These are phyloP conservation scores for Monarcha castaneiventris DNA, from an alignment of 2,113 vertebrate genomes.

Conservation along the genomic window DNA sequence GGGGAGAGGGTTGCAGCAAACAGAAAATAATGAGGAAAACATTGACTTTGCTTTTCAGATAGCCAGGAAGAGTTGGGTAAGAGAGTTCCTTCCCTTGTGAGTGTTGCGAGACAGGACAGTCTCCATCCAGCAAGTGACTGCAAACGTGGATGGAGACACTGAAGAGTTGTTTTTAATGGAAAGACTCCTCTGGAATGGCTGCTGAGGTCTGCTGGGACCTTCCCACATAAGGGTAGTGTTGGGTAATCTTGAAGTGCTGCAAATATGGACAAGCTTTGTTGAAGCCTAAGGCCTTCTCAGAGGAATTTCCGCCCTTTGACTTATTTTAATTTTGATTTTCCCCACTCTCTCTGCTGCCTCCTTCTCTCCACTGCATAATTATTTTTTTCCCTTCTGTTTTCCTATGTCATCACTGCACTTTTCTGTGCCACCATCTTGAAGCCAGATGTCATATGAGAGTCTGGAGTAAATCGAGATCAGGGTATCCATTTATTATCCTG, in stretches of 20 bases:
- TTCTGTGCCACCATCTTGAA: constrained; percentile 63
- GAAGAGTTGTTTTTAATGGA: background rate
- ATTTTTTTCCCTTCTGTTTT: background rate
- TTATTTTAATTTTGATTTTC: constrained; percentile 60
- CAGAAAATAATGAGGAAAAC: constrained; percentile 48
- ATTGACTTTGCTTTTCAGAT: constrained; percentile 40
- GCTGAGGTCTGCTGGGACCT: constrained; percentile 4
- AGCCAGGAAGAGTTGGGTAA: constrained; percentile 23
- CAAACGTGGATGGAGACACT: background rate
- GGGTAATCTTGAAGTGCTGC: constrained; percentile 51
- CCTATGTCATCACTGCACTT: constrained; percentile 19
- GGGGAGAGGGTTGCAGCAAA: constrained; percentile 57
- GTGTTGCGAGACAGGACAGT: background rate
- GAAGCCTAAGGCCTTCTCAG: constrained; percentile 57
- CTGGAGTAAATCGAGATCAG: background rate
- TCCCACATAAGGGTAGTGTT: background rate
- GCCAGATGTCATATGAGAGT: constrained; percentile 57
- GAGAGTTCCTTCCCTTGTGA: background rate
- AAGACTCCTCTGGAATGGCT: constrained; percentile 23
- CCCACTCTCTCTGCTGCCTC: constrained; percentile 28
- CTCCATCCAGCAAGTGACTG: background rate
- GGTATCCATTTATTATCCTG: background rate
- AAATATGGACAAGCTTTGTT: constrained; percentile 60
- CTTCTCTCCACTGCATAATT: background rate
- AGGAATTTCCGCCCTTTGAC: constrained; percentile 59